Percentiles rank a stretch among this genome's conserved stretches.
Evolutionary conservation across 1,140 invertebrate genomes (phyloP).

Genomic region (Kradibia gibbosae): DNA sequence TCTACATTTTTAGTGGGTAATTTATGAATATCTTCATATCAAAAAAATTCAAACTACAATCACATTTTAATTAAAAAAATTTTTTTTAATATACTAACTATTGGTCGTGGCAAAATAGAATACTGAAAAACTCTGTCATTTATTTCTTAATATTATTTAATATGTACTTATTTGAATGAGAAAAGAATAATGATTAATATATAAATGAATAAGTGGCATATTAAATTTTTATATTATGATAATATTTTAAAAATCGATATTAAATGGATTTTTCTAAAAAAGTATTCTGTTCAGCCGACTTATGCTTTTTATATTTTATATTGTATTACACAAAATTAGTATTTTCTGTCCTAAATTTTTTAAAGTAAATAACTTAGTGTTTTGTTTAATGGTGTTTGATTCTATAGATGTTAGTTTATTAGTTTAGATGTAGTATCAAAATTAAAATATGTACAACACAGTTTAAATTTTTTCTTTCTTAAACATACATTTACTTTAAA

Average conservation of each 20-base stretch:
- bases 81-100: conserved; percentile 4
- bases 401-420: conserved; percentile 21
- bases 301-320: conserved; percentile 14
- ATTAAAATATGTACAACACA: background rate
- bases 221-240: too few relatives aligned
- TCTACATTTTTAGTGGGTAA: too few relatives aligned
- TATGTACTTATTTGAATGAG: background rate
- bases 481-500: conserved; percentile 16
- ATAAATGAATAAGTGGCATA: too few relatives aligned
- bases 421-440: conserved; percentile 22
- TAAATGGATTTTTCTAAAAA: background rate
- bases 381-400: conserved; percentile 25
- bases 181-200: background rate
- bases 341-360: too few relatives aligned
- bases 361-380: background rate
- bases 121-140: background rate
- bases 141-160: background rate
- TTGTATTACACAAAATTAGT: background rate
- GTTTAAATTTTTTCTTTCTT: conserved; percentile 32
- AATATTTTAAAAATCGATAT: background rate
- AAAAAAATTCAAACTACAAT: too few relatives aligned
- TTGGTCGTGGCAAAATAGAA: background rate
- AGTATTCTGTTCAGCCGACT: background rate
- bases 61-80: too few relatives aligned
- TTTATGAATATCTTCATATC: too few relatives aligned